Evolutionary conservation across 2,888 invertebrate species (phyloP).

Genomic region (Siphonodentalium dalli): DNA sequence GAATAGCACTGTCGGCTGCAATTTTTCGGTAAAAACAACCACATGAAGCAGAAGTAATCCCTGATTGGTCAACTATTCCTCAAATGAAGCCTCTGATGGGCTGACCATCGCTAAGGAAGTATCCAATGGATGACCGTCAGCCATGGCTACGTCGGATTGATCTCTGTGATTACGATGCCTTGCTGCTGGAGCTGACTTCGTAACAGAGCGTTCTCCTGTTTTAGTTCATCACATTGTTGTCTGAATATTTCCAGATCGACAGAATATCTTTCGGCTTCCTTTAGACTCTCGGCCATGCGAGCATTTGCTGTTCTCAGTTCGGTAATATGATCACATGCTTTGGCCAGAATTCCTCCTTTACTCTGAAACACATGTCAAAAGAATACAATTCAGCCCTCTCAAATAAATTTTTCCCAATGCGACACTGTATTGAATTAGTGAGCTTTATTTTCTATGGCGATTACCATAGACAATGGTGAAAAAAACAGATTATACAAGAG

Average conservation of each 20-base stretch:
- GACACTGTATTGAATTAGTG: background rate
- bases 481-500: too few relatives aligned
- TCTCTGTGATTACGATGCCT: constrained; percentile 68
- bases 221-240: constrained; percentile 76
- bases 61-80: too few relatives aligned
- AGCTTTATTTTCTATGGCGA: too few relatives aligned
- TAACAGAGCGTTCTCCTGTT: constrained; percentile 79
- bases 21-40: too few relatives aligned
- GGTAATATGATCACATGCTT: constrained; percentile 92
- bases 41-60: too few relatives aligned
- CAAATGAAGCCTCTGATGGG: too few relatives aligned
- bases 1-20: too few relatives aligned
- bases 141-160: too few relatives aligned
- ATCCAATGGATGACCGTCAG: too few relatives aligned
- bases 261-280: constrained; percentile 77
- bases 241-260: constrained; percentile 76
- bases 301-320: constrained; percentile 82
- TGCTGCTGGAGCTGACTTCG: constrained; percentile 73
- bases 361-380: constrained; percentile 70
- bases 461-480: too few relatives aligned
- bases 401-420: background rate
- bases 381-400: constrained; percentile 13
- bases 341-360: constrained; percentile 93
- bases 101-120: too few relatives aligned
- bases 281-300: constrained; percentile 73